Base-by-base conservation (phyloP, 2,888 invertebrate genomes). In the Heliconius sara region DNA sequence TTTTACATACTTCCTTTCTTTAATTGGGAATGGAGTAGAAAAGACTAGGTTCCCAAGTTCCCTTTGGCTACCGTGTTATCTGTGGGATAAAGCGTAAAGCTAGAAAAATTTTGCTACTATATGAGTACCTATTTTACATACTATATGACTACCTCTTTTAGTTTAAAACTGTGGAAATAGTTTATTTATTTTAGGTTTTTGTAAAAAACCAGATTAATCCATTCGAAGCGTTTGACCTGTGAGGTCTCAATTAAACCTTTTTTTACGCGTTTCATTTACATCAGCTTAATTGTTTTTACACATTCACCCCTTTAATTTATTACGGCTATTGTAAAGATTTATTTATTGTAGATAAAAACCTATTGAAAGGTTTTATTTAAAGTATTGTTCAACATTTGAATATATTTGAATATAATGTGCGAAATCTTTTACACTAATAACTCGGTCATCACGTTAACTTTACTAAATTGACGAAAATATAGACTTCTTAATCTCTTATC, bases 281-380 rank as follows among this genome's bases (percentile, higher is more conserved):
- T 75, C 75, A 75, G 66, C 75, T 66, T 75, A 65, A 75, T 75
- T 75, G 75, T 75, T 75, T 75, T 75, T 66, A 75, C 75, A 63
- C 65, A 65, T 34, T 60, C 60, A 25, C 65, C 65, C 63, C 43
- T 75, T 75, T 75, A 75, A 75, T 66, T 75, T 75, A 75, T 75
- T 66, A 75, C 75, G 75, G 75, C 75, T 66, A 65, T 75, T 75
- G 65, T 65, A 13, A 65, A 43, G 75, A 75, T 75, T 75, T 75
- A 75, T 75, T 27, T 66, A 43, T 75, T 65, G 66, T 39, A 30
- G 65, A 27, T 75, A 66, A 65, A 72, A 75, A 66, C 39, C 63
- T 73, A 60, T 72, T 73, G 34, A 73, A 57, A 25, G 60, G n/a
- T 73, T 60, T 73, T 39, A 16, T 73, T 57, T 39, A 39, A 60